phyloP scores from a whole-genome alignment of 1,140 invertebrate species.

The Tetragnatha versicolor region DNA sequence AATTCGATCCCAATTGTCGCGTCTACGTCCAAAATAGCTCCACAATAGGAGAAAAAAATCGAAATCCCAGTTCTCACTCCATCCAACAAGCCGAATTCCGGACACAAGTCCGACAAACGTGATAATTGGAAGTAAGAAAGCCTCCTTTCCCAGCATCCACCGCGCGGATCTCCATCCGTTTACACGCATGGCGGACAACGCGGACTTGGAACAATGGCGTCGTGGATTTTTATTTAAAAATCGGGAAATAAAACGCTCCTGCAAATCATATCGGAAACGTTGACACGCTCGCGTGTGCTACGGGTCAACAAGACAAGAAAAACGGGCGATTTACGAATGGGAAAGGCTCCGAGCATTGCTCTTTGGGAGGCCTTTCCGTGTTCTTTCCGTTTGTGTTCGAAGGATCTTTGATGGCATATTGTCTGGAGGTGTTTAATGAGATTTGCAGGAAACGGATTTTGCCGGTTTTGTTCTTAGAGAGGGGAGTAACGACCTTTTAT shows the following conservation, averaged over 20 bases:
- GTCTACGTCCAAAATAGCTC: too few species aligned
- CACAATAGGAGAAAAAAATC: too few species aligned
- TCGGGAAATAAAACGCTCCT: neutral
- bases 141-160: neutral
- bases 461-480: too few species aligned
- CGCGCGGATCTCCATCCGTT: conserved; percentile 19
- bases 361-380: too few species aligned
- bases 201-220: neutral
- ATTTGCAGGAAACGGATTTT: too few species aligned
- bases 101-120: conserved; percentile 13
- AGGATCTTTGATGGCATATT: too few species aligned
- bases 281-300: conserved; percentile 22
- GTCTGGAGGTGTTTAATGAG: too few species aligned
- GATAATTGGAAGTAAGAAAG: conserved; percentile 13
- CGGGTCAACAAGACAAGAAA: conserved; percentile 25
- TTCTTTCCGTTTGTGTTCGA: too few species aligned
- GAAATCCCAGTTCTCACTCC: conserved; percentile 14
- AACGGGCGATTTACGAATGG: neutral
- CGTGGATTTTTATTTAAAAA: neutral
- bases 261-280: conserved; percentile 23
- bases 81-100: conserved; percentile 1
- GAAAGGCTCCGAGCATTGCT: conserved; percentile 2
- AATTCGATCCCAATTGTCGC: too few species aligned
- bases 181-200: neutral
- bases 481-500: too few species aligned